These are phyloP conservation scores for Chorisops tibialis DNA, from an alignment of 2,888 invertebrate genomes.

Conservation along the genomic window DNA sequence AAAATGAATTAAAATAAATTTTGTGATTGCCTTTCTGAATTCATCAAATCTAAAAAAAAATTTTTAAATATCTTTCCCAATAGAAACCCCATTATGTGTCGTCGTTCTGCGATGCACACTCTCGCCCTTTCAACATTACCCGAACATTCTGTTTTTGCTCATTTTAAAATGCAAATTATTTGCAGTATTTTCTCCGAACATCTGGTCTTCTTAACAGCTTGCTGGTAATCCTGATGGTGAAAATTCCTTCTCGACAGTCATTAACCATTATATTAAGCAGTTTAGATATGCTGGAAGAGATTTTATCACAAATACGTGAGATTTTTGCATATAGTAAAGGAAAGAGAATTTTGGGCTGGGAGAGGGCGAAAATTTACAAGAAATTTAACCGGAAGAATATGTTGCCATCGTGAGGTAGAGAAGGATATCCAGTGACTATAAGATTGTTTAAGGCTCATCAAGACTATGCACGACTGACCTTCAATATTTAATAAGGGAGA, in stretches of 20 bases:
- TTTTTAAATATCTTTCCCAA: too few species aligned
- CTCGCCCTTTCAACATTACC: too few species aligned
- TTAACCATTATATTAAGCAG: slow-evolving; percentile 32
- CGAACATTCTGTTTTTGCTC: too few species aligned
- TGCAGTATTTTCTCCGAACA: slow-evolving; percentile 2
- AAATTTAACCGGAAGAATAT: too few species aligned
- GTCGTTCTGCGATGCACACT: too few species aligned
- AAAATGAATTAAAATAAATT: too few species aligned
- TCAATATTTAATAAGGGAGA: slow-evolving; percentile 25
- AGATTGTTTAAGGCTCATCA: slow-evolving; percentile 28
- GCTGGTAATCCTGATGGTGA: slow-evolving; percentile 7
- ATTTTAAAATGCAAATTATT: slow-evolving; percentile 25
- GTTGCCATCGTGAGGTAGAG: neutral
- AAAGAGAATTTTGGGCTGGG: too few species aligned
- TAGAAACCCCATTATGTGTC: too few species aligned
- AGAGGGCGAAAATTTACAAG: too few species aligned
- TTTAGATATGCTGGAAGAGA: slow-evolving; percentile 28
- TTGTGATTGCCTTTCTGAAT: too few species aligned
- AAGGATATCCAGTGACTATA: neutral
- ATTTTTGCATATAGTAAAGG: slow-evolving; percentile 23
- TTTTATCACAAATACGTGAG: slow-evolving; percentile 30
- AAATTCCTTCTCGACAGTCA: slow-evolving; percentile 21
- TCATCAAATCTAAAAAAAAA: too few species aligned
- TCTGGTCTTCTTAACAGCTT: neutral
- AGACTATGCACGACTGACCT: slow-evolving; percentile 28